Conservation (phyloP, 2,888 invertebrate genomes). For the Ariolimax columbianus region DNA sequence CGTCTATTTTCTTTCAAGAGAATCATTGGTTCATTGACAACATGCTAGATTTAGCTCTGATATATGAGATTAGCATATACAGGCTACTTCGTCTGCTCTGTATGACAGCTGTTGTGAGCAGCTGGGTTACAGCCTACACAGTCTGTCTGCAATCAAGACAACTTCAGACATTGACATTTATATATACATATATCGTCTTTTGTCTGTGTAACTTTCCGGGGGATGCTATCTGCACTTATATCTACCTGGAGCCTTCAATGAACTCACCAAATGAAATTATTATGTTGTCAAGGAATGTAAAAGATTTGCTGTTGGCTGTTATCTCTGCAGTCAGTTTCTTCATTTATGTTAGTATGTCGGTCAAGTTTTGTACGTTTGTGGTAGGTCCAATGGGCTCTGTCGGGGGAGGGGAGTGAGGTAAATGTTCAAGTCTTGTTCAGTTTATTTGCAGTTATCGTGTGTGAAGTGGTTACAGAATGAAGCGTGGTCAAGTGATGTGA, state of each 20-base stretch:
- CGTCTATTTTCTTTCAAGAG: neutral
- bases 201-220: neutral
- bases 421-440: too few relatives aligned
- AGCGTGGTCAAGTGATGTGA: too few relatives aligned
- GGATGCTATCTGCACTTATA: neutral
- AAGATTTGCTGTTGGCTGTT: neutral
- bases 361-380: constrained; percentile 12
- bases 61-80: neutral
- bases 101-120: neutral
- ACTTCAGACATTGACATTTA: neutral
- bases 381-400: neutral
- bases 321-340: constrained; percentile 9
- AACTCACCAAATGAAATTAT: neutral
- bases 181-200: neutral
- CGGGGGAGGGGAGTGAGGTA: too few relatives aligned
- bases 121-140: neutral
- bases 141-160: neutral
- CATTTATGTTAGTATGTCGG: neutral
- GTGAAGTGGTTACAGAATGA: too few relatives aligned
- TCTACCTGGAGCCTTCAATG: neutral
- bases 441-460: too few relatives aligned
- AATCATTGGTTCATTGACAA: neutral
- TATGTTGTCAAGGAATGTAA: neutral
- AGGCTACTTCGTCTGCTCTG: neutral
- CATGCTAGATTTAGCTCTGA: neutral